Percentiles rank a stretch among this genome's conserved stretches.
These are phyloP conservation scores for Cyprinodon brontotheroides DNA, from an alignment of 2,113 vertebrate genomes.

Conservation along the genomic window DNA sequence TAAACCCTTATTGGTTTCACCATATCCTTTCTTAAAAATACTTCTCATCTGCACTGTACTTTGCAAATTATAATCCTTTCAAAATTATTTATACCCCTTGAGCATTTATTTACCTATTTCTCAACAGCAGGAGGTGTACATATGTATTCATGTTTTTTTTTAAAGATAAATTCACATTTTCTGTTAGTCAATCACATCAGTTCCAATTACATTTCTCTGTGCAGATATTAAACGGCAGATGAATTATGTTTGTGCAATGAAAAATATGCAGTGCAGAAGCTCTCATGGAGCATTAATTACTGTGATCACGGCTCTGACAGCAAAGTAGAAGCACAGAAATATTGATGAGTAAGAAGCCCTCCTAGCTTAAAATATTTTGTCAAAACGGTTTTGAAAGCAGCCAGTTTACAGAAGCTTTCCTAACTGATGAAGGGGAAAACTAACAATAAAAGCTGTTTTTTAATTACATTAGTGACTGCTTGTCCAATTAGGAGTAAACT, in stretches of 20 bases:
- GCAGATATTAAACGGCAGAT: slow-evolving; percentile 1
- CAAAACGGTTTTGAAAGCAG: background rate
- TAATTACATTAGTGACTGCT: slow-evolving; percentile 39
- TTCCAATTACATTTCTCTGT: background rate
- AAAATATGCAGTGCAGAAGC: background rate
- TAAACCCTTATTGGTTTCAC: too few species aligned
- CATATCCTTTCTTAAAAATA: too few species aligned
- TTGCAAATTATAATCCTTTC: too few species aligned
- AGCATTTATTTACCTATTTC: too few species aligned
- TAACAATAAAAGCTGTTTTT: slow-evolving; percentile 25
- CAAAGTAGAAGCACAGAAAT: slow-evolving; percentile 17
- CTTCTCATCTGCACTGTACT: too few species aligned
- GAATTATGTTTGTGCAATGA: background rate
- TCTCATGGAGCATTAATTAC: slow-evolving; percentile 36
- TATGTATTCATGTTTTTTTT: too few species aligned
- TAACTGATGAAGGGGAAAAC: background rate
- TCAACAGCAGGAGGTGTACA: too few species aligned
- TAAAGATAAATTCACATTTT: too few species aligned
- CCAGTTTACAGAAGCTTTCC: background rate
- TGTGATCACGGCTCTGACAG: slow-evolving; percentile 45
- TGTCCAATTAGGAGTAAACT: slow-evolving; percentile 43
- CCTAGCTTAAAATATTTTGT: background rate
- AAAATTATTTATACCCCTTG: too few species aligned
- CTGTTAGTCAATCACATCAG: too few species aligned
- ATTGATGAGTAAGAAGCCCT: slow-evolving; percentile 9